Percentiles rank a stretch among this genome's conserved stretches.
Conservation (phyloP, 2,888 invertebrate species). For the Psococerastis gibbosa region DNA sequence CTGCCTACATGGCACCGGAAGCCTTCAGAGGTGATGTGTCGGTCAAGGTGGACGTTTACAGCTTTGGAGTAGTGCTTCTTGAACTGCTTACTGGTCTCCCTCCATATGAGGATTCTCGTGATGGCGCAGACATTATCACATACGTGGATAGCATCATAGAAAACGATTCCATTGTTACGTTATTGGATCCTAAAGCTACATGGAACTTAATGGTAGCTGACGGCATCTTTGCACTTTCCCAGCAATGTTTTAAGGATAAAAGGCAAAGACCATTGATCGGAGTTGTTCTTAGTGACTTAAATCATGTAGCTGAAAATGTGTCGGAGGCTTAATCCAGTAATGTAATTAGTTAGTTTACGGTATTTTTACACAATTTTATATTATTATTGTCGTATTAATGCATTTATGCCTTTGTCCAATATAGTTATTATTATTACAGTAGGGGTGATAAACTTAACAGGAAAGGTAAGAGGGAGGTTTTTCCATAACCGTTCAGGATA, state of each 20-base stretch:
- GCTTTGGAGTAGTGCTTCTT: slow-evolving; percentile 53
- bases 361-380: too few species aligned
- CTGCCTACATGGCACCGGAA: slow-evolving; percentile 62
- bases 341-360: too few species aligned
- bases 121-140: slow-evolving; percentile 35
- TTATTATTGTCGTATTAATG: too few species aligned
- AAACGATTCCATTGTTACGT: slow-evolving; percentile 29
- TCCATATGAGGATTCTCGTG: slow-evolving; percentile 37
- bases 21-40: slow-evolving; percentile 42
- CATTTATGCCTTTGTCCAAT: too few species aligned
- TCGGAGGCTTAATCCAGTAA: background rate
- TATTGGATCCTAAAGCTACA: slow-evolving; percentile 36
- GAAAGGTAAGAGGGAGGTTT: too few species aligned
- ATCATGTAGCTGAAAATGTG: slow-evolving; percentile 3
- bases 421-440: too few species aligned
- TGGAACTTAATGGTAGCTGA: slow-evolving; percentile 32
- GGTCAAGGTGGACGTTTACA: slow-evolving; percentile 55
- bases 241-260: slow-evolving; percentile 34
- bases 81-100: slow-evolving; percentile 51
- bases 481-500: too few species aligned
- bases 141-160: slow-evolving; percentile 36
- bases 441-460: too few species aligned
- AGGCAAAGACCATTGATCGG: slow-evolving; percentile 39
- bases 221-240: slow-evolving; percentile 33
- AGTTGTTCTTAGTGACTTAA: slow-evolving; percentile 28